These are phyloP conservation scores for Avahi laniger DNA, from an alignment of 2,797 vertebrate species.

Conservation along the genomic window DNA sequence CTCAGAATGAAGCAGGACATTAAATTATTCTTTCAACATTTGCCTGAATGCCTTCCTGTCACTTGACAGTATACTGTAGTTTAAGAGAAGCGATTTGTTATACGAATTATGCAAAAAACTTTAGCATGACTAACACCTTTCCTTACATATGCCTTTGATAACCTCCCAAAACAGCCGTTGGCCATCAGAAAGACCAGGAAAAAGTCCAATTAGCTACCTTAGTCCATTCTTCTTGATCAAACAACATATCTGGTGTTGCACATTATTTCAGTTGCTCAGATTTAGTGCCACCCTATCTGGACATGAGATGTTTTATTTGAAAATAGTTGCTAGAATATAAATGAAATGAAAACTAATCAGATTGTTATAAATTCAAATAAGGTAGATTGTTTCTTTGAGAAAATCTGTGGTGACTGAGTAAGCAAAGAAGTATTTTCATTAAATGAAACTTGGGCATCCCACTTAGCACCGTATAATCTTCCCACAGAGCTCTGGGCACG, in stretches of 20 bases:
- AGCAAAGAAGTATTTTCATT: constrained; percentile 77
- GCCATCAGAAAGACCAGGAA: constrained; percentile 32
- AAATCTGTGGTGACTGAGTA: constrained; percentile 76
- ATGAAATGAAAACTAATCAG: constrained; percentile 69
- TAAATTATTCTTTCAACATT: constrained; percentile 49
- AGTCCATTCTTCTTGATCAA: constrained; percentile 54
- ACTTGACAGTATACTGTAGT: not conserved
- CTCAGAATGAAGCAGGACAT: constrained; percentile 10
- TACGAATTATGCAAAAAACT: constrained; percentile 64
- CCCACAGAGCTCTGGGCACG: constrained; percentile 58
- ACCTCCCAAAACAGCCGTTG: constrained; percentile 51
- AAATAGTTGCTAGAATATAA: not conserved
- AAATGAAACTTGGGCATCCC: constrained; percentile 66
- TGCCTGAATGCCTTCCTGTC: not conserved
- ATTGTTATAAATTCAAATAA: constrained; percentile 77
- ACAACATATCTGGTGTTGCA: constrained; percentile 19
- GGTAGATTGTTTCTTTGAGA: constrained; percentile 73
- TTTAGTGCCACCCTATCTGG: constrained; percentile 70
- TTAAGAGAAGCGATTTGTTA: constrained; percentile 53
- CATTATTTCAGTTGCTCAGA: constrained; percentile 30
- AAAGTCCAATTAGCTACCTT: constrained; percentile 43
- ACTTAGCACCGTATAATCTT: constrained; percentile 66
- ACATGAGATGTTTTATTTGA: constrained; percentile 50
- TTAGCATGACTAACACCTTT: constrained; percentile 23
- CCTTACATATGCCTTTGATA: constrained; percentile 14